Percentiles rank a stretch among this genome's conserved stretches.
Evolutionary conservation across 2,797 vertebrate genomes (phyloP).

Genomic region (Channa striata): DNA sequence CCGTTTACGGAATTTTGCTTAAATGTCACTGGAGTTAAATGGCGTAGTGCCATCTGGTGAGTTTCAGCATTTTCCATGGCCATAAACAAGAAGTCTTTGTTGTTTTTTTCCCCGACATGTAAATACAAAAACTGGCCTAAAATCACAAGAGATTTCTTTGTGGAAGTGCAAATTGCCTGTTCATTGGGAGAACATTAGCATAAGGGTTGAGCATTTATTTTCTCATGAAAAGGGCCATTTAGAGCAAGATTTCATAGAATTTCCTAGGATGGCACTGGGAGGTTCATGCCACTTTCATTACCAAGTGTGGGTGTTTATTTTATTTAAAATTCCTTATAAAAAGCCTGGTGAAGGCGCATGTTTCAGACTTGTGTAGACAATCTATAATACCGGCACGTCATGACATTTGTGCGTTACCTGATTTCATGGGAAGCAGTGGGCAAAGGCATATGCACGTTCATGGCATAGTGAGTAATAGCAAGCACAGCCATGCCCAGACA

Average conservation of each 20-base stretch:
- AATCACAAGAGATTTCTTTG: neutral
- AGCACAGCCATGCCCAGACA: constrained; percentile 98
- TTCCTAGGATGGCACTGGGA: neutral
- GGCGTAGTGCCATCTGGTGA: neutral
- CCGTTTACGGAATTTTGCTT: neutral
- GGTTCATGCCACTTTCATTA: neutral
- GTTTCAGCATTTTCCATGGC: neutral
- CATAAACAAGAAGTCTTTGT: neutral
- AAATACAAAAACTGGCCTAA: neutral
- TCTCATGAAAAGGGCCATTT: neutral
- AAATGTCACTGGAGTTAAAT: neutral
- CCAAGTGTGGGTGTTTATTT: too few relatives aligned
- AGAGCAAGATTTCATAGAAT: neutral
- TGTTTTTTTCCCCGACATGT: neutral
- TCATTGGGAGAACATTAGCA: neutral
- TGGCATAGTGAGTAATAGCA: constrained; percentile 93
- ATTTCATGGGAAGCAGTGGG: constrained; percentile 87
- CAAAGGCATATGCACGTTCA: constrained; percentile 80
- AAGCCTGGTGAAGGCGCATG: neutral
- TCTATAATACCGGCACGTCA: neutral
- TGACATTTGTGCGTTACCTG: constrained; percentile 81
- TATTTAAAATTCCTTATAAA: constrained; percentile 9
- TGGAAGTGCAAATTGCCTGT: neutral
- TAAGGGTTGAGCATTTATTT: too few relatives aligned
- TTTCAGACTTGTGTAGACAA: neutral